Base-by-base conservation (phyloP, 2,888 invertebrate genomes). In the Hirtodrosophila duncani region DNA sequence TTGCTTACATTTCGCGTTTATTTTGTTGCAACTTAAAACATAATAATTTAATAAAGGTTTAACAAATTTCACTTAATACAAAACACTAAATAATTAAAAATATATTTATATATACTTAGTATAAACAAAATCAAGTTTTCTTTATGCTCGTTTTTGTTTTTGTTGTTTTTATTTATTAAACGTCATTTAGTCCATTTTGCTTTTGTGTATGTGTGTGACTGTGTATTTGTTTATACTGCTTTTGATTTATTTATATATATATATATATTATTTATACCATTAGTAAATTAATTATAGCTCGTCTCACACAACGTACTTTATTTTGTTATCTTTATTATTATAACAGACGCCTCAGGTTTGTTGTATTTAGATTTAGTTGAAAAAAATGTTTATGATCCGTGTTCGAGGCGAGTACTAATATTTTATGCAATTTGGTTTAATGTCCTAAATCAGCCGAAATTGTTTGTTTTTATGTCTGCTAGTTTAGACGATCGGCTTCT, bases 21-120 rank as follows among this genome's bases (percentile, higher is more conserved):
- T 81, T 71, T 81, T 64, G n/a, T n/a, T n/a, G 72, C 79, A 72
- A 77, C 81, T 72, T 72, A 81, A 78, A 72, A 72, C 72, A 66
- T 72, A 72, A 72, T 81, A 72, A 78, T 72, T 81, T 81, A 72
- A 72, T 81, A 72, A 72, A 81, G 78, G 81, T 74, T 79, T 81
- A 81, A 74, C 75, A 79, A 81, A 81, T 74, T 81, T 74, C 64
- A 79, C 75, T 81, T 74, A 79, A 66, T 81, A 74, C 75, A 81
- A 74, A 79, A 81, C 79, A 81, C 81, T 74, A 74, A 71, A 77
- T 71, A 70, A 75, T 75, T 75, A 75, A 75, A 75, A 77, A 79
- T 64, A 50, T 67, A 63, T 71, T 57, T 67, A 74, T 80, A 69
- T 74, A 57, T 61, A 63, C 77, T 69, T 74, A 78, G 66, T 72